phyloP scores from a whole-genome alignment of 2,797 vertebrate species.

The Syngnathus rostellatus region DNA sequence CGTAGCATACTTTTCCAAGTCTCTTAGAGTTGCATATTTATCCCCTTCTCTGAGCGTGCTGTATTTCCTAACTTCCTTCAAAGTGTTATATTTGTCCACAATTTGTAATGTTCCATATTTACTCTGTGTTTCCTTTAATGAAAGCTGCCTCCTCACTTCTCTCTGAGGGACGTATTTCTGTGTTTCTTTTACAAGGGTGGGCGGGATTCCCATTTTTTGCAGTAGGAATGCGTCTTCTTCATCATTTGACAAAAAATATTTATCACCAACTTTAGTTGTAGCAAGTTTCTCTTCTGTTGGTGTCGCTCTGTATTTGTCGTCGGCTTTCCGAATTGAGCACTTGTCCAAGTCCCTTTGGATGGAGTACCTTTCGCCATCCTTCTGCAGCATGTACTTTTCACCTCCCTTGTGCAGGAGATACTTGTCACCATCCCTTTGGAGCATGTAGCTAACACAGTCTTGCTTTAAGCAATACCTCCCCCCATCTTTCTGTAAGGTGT shows the following conservation, averaged over 20 bases:
- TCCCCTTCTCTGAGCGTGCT: constrained; percentile 50
- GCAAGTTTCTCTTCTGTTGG: constrained; percentile 43
- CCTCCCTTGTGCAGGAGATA: constrained; percentile 60
- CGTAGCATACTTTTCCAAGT: constrained; percentile 42
- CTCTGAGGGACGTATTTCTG: constrained; percentile 45
- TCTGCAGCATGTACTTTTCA: constrained; percentile 46
- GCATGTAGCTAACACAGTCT: constrained; percentile 55
- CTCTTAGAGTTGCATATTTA: constrained; percentile 36
- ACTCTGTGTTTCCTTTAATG: constrained; percentile 44
- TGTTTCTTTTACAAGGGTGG: constrained; percentile 48
- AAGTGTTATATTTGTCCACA: constrained; percentile 48
- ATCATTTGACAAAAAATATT: constrained; percentile 51
- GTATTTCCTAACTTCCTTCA: constrained; percentile 57
- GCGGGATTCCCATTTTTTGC: constrained; percentile 48
- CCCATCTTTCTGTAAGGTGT: constrained; percentile 53
- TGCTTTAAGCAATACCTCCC: constrained; percentile 54
- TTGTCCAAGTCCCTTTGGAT: constrained; percentile 55
- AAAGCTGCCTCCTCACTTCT: constrained; percentile 53
- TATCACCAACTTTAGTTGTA: constrained; percentile 48
- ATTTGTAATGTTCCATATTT: constrained; percentile 49
- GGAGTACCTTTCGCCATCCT: constrained; percentile 52
- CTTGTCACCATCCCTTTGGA: constrained; percentile 54
- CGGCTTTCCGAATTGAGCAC: constrained; percentile 33
- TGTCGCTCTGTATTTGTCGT: constrained; percentile 26
- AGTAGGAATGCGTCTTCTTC: constrained; percentile 52